A percentile compares a stretch with the other conserved stretches of the same genome.
These are phyloP conservation scores for Tetanocera ferruginea DNA, from an alignment of 2,888 invertebrate species.

Conservation along the genomic window DNA sequence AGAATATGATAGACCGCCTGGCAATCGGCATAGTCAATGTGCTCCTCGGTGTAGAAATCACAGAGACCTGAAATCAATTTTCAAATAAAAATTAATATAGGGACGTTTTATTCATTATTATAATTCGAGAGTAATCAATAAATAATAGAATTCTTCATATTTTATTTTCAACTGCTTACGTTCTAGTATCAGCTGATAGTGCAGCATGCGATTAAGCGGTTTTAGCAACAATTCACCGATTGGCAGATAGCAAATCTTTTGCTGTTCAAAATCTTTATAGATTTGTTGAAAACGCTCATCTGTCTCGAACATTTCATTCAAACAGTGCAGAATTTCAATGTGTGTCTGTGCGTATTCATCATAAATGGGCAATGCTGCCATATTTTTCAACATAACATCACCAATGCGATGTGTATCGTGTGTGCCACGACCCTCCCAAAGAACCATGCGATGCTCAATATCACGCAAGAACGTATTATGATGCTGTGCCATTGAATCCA, in stretches of 20 bases:
- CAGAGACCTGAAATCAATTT: slow-evolving; percentile 71
- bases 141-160: too few relatives aligned
- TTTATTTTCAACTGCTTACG: slow-evolving; percentile 72
- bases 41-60: slow-evolving; percentile 79
- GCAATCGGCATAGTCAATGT: slow-evolving; percentile 79
- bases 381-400: slow-evolving; percentile 80
- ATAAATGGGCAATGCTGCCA: slow-evolving; percentile 77
- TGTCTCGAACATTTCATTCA: slow-evolving; percentile 83
- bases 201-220: slow-evolving; percentile 86
- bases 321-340: slow-evolving; percentile 80
- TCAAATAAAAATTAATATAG: neutral
- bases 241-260: slow-evolving; percentile 89
- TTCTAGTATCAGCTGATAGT: slow-evolving; percentile 84
- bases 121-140: too few relatives aligned
- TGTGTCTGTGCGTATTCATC: slow-evolving; percentile 82
- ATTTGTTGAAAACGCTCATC: slow-evolving; percentile 78
- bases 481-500: slow-evolving; percentile 86
- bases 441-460: slow-evolving; percentile 80
- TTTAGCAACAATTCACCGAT: slow-evolving; percentile 85
- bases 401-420: slow-evolving; percentile 77
- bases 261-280: slow-evolving; percentile 84
- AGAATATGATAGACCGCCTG: slow-evolving; percentile 76
- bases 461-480: slow-evolving; percentile 86
- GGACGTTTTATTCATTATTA: too few relatives aligned
- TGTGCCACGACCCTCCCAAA: slow-evolving; percentile 79